Evolutionary conservation across 2,113 vertebrate genomes (phyloP), one percentile per base, ranked within the genome.

Genomic region (Cinclus mexicanus): DNA sequence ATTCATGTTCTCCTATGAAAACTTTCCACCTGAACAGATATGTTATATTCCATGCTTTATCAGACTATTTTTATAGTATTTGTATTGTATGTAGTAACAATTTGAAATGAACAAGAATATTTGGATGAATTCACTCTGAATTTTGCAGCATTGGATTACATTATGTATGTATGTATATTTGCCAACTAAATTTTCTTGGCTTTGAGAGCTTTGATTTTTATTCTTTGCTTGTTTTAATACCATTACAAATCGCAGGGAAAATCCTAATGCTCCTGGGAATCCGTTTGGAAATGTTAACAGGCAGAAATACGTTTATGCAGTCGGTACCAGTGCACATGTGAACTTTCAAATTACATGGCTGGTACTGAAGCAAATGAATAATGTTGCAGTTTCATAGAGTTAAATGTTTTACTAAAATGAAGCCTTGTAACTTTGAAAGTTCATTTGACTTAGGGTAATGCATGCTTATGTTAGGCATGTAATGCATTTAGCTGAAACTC

Each of bases 391-490:
- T 97, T 95, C 67, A 96, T 95, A 39, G 72, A 86, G 83, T 96
- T 94, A 83, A 93, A 93, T 96, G 80, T 97, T 96, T 92, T 97
- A 60, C 94, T 96, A 10, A 83, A 90, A 80, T 67, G 91, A 97
- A 97, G 89, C 97, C 97, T 95, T 97, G 97, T 97, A 96, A 97
- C 94, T 98, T 97, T 96, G 95, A 97, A 97, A 97, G 96, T 98
- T 97, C 97, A 83, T 97, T 97, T 78, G 60, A 80, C 95, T 96
- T 97, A 72, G 3, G 71, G 69, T 97, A 93, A 94, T 97, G 92
- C 96, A 90, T 94, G 93, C 97, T 97, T 97, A 63, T 86, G 97
- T 96, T 96, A 97, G 95, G 94, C 97, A 96, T 97, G 97, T 95
- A 88, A 94, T 87, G 96, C 96, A 83, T 96, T 95, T 96, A 97